These are phyloP conservation scores for Anaspis maculata DNA, from an alignment of 2,888 invertebrate species.

Conservation along the genomic window DNA sequence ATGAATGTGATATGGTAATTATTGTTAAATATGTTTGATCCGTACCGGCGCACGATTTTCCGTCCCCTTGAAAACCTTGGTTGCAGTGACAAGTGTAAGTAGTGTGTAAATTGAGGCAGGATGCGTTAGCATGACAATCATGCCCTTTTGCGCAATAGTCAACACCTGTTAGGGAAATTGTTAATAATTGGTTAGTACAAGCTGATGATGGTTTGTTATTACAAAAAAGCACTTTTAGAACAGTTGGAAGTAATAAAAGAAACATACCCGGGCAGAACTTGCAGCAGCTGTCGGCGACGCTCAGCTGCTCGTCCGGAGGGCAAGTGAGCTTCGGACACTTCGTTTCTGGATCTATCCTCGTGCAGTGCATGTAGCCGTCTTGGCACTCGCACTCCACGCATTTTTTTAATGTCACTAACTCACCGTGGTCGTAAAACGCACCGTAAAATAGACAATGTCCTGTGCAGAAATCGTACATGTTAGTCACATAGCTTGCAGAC, in stretches of 20 bases:
- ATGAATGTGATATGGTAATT: no score
- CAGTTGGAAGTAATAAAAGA: not conserved
- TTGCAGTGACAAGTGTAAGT: slow-evolving; percentile 87
- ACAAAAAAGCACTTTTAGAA: no score
- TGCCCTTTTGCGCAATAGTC: slow-evolving; percentile 86
- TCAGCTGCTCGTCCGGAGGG: slow-evolving; percentile 67
- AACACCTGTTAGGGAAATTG: slow-evolving; percentile 52
- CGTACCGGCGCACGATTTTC: slow-evolving; percentile 66
- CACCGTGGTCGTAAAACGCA: slow-evolving; percentile 68
- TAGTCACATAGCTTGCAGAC: no score
- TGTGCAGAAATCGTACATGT: no score
- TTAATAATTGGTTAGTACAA: slow-evolving; percentile 24
- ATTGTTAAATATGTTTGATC: slow-evolving; percentile 5
- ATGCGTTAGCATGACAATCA: slow-evolving; percentile 83
- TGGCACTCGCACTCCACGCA: slow-evolving; percentile 77
- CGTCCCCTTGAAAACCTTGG: slow-evolving; percentile 83
- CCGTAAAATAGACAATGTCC: slow-evolving; percentile 35
- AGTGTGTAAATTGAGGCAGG: slow-evolving; percentile 85
- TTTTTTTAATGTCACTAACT: slow-evolving; percentile 61
- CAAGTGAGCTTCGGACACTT: slow-evolving; percentile 73
- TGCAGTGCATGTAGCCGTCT: slow-evolving; percentile 75
- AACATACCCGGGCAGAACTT: slow-evolving; percentile 77
- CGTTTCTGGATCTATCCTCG: slow-evolving; percentile 60
- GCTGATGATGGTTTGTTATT: slow-evolving; percentile 11
- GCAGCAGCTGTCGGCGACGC: slow-evolving; percentile 80